These are phyloP conservation scores for Mesodorylaimus sp. DNA, from an alignment of 2,888 invertebrate species.

Conservation along the genomic window DNA sequence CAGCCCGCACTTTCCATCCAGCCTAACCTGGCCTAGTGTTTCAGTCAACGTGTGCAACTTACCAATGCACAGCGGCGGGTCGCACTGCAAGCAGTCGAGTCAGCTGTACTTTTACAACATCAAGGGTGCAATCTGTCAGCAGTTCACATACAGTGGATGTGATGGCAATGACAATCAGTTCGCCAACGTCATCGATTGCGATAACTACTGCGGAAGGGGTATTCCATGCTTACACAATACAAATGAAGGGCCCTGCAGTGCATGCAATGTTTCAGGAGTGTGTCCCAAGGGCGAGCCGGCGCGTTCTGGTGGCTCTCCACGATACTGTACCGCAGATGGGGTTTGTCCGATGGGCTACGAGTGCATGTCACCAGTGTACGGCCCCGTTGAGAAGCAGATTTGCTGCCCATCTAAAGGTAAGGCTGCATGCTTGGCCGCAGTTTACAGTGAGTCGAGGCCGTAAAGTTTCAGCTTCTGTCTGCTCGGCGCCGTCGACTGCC, in stretches of 20 bases:
- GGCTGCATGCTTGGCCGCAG: not conserved
- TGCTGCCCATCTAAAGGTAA: not conserved
- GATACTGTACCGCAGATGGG: not conserved
- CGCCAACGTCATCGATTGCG: not conserved
- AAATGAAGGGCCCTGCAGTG: not conserved
- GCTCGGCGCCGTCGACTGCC: not conserved
- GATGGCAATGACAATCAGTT: not conserved
- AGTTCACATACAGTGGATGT: constrained; percentile 4
- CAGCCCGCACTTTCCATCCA: no score
- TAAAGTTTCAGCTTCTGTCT: not conserved
- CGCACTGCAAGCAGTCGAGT: no score
- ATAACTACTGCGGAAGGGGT: not conserved
- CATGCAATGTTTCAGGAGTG: not conserved
- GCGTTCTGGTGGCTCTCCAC: not conserved
- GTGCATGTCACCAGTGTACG: not conserved
- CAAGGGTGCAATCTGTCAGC: not conserved
- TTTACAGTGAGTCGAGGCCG: not conserved
- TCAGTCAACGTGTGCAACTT: no score
- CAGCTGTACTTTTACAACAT: not conserved
- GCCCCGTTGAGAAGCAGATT: not conserved
- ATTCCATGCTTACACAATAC: not conserved
- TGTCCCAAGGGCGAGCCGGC: not conserved
- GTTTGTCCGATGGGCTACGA: not conserved
- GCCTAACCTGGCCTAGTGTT: no score
- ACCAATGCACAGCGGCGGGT: no score